phyloP scores from a whole-genome alignment of 1,140 invertebrate species.

The Drosophila jambulina region DNA sequence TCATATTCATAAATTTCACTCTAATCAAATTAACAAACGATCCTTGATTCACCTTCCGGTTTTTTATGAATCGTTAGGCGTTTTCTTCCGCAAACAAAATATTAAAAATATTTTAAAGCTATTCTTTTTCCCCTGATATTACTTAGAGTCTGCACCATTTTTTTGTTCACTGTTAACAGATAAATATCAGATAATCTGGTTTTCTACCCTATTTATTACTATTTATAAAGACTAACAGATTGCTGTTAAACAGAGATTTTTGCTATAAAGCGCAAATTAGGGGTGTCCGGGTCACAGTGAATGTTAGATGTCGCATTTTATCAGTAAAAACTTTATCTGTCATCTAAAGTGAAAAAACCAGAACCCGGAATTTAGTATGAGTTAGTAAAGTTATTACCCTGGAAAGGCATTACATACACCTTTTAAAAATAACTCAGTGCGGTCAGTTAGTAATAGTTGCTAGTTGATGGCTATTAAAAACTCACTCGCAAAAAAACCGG shows the following conservation, averaged over 20 bases:
- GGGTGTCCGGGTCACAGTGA: neutral
- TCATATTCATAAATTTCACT: slow-evolving; percentile 30
- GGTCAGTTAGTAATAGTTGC: neutral
- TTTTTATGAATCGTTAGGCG: neutral
- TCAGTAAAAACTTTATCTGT: neutral
- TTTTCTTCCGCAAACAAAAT: neutral
- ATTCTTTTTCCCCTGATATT: neutral
- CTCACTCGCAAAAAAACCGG: neutral
- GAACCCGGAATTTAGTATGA: neutral
- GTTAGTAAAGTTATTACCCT: neutral
- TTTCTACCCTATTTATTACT: neutral
- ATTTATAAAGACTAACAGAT: neutral
- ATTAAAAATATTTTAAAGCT: neutral
- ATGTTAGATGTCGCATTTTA: neutral
- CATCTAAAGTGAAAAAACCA: neutral
- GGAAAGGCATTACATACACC: neutral
- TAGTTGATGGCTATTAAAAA: neutral
- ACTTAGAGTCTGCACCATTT: accelerated
- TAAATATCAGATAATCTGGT: too few relatives aligned
- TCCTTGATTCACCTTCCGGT: slow-evolving; percentile 28
- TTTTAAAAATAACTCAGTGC: slow-evolving; percentile 7
- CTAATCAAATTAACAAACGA: slow-evolving; percentile 38
- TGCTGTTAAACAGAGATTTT: neutral
- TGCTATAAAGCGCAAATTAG: neutral
- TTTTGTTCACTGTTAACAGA: neutral